These are phyloP conservation scores for Arctopsyche grandis DNA, from an alignment of 1,140 invertebrate species.

Conservation along the genomic window DNA sequence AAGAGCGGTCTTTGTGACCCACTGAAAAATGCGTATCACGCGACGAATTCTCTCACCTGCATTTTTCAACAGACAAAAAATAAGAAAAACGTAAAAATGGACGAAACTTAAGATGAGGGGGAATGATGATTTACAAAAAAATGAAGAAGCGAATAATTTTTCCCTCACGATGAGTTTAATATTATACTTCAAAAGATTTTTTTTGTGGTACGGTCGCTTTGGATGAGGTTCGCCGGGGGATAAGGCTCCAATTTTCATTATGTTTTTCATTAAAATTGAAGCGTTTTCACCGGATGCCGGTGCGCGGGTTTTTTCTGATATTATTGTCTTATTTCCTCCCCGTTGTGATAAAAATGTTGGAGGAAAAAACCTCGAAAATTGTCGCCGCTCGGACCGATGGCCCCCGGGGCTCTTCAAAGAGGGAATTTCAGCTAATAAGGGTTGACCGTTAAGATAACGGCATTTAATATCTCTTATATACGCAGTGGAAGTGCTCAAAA, in stretches of 20 bases:
- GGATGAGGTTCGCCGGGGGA: background rate
- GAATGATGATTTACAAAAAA: background rate
- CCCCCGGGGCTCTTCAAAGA: background rate
- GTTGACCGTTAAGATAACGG: constrained; percentile 32
- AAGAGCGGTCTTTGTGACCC: too few relatives aligned
- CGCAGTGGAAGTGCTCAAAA: background rate
- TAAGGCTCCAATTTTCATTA: constrained; percentile 31
- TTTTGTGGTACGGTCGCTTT: background rate
- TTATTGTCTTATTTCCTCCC: constrained; percentile 28
- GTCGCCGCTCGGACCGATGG: background rate
- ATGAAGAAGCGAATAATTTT: constrained; percentile 9
- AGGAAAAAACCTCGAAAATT: constrained; percentile 8
- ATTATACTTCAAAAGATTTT: constrained; percentile 29
- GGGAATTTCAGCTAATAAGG: constrained; percentile 2
- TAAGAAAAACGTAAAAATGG: background rate
- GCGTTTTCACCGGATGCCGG: background rate
- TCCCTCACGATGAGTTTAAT: constrained; percentile 28
- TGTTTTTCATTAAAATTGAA: constrained; percentile 32
- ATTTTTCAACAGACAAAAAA: background rate
- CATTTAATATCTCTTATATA: constrained; percentile 9
- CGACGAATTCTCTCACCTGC: constrained; percentile 2
- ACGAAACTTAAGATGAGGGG: background rate
- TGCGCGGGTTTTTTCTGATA: background rate
- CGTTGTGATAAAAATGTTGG: constrained; percentile 1
- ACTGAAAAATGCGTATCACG: background rate